phyloP scores from a whole-genome alignment of 2,888 invertebrate species.

The Lucinisca nassula region DNA sequence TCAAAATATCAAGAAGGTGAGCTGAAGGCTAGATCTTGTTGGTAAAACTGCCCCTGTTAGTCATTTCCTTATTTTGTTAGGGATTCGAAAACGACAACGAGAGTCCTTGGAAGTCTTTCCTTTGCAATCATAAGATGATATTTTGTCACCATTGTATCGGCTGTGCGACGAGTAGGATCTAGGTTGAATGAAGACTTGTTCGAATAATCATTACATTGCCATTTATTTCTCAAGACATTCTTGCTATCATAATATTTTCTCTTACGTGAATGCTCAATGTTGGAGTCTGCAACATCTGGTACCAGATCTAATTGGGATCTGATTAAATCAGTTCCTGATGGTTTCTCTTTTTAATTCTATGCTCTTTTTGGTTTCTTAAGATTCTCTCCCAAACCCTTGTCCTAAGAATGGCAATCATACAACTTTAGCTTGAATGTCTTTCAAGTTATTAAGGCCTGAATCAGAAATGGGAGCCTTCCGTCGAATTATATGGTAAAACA shows the following conservation, averaged over 20 bases:
- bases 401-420: no score
- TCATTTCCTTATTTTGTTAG: constrained; percentile 4
- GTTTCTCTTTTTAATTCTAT: no score
- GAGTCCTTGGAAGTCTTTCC: not conserved
- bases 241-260: not conserved
- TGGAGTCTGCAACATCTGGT: not conserved
- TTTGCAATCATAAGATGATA: not conserved
- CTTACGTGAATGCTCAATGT: not conserved
- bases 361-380: not conserved
- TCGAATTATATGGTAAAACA: not conserved
- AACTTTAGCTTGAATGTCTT: no score
- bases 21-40: constrained; percentile 18
- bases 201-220: no score
- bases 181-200: no score
- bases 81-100: not conserved
- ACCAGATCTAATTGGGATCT: not conserved
- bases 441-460: no score
- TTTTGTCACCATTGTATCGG: not conserved
- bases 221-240: no score
- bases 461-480: not conserved
- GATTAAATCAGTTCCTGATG: no score
- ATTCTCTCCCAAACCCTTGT: no score
- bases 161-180: not conserved
- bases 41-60: constrained; percentile 25
- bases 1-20: no score